Base-by-base conservation (phyloP, 2,888 invertebrate genomes). In the Dasypogon diadema region DNA sequence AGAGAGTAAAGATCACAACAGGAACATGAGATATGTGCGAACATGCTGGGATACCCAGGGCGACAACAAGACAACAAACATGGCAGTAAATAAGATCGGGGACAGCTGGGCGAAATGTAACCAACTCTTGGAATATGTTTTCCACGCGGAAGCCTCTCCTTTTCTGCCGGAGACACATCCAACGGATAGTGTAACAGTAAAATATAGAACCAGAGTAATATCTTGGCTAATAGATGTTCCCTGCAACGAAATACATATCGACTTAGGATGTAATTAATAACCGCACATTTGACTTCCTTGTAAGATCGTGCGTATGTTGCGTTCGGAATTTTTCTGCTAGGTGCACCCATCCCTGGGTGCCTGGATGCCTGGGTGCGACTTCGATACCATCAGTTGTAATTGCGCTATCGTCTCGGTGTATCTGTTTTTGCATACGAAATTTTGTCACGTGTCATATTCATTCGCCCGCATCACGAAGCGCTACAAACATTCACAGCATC, bases 21-120 rank as follows among this genome's bases (percentile, higher is more conserved):
- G 51, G 18, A 21, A 51, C 51, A 51, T 51, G 51, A 51, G 51
- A 51, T 51, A 51, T 51, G 51, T 51, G 51, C 21, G 22, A 51
- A 51, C 51, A 51, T 18, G 51, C 51, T 51, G 51, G 51, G n/a
- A 51, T 16, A 21, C 51, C 1, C 18, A 2, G 51, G 6, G 1
- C 4, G 51, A 42, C 42, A 42, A 12, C 16, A 2, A 8, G 18
- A 21, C n/a, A n/a, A n/a, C 6, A 6, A 51, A 51, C 51, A 51
- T 21, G 51, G 2, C 51, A 51, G 14, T 51, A 51, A 51, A 51
- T 51, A 51, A 51, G n/a, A 2, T 16, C 51, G 21, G 14, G 16
- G 51, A 51, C 51, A 51, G 51, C 16, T 51, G 51, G 21, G 18
- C 51, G 51, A 16, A 12, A 6, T 51, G 51, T 21, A 5, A 16